phyloP scores from a whole-genome alignment of 2,797 vertebrate species.

The Phoxinus dragarum region DNA sequence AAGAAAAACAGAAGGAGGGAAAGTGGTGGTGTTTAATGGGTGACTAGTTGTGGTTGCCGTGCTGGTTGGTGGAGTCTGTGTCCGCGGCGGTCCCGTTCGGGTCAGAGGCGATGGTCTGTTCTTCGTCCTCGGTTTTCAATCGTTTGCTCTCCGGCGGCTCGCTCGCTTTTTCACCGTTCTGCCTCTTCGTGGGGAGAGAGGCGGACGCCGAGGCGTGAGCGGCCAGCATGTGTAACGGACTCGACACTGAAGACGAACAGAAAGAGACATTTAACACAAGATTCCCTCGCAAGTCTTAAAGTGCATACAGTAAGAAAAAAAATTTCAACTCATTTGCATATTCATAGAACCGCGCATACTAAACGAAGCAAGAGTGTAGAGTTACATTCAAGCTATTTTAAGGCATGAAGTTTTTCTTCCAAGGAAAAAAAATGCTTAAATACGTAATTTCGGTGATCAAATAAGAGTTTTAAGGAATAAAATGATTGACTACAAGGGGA shows the following conservation, averaged over 20 bases:
- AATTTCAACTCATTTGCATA: too few relatives aligned
- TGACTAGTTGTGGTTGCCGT: conserved; percentile 76
- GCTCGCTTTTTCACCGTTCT: conserved; percentile 82
- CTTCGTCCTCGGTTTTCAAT: conserved; percentile 80
- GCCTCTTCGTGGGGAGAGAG: conserved; percentile 92
- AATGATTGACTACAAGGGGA: too few relatives aligned
- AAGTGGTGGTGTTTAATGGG: conserved; percentile 46
- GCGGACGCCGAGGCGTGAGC: conserved; percentile 91
- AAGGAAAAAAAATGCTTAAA: too few relatives aligned
- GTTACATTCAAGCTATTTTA: too few relatives aligned
- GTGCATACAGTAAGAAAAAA: too few relatives aligned
- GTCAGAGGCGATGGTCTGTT: background rate
- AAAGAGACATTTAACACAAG: background rate
- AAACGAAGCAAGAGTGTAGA: too few relatives aligned
- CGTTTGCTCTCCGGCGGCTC: conserved; percentile 88
- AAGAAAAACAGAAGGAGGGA: conserved; percentile 18
- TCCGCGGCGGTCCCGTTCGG: conserved; percentile 75
- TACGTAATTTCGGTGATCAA: too few relatives aligned
- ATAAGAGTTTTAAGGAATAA: too few relatives aligned
- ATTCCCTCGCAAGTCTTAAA: background rate
- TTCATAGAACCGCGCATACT: fast-evolving
- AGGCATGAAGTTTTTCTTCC: too few relatives aligned
- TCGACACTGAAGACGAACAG: conserved; percentile 78
- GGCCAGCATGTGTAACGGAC: conserved; percentile 92
- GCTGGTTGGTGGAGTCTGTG: conserved; percentile 80